Base-by-base conservation (phyloP, 2,888 invertebrate genomes). In the Diloba caeruleocephala region DNA sequence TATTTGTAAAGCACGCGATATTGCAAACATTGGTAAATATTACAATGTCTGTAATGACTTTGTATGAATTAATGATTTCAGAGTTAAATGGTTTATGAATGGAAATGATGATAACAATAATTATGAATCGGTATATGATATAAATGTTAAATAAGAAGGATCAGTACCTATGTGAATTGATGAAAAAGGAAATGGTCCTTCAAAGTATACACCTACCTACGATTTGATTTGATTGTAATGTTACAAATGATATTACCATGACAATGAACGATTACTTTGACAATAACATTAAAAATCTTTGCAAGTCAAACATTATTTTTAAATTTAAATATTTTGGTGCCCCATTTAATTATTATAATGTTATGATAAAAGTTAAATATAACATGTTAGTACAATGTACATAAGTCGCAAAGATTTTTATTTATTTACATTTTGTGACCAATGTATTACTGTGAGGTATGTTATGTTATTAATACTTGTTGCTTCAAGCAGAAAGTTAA, bases 381-480 rank as follows among this genome's bases (percentile, higher is more conserved):
- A 36, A 28, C 33, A 51, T 41, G 44, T 50, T 42, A 32, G 42
- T 57, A 39, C 33, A 37, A 42, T 33, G 33, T 34, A 52, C 15
- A 38, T 44, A 72, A 72, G 73, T 72, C 71, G 73, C 71, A 72
- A 72, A 72, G 71, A 72, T 72, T 72, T 72, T 72, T 72, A 72
- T 67, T 72, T 72, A 70, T 71, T 67, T 52, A 59, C 57, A 57
- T 55, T 50, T 52, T 64, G 61, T 70, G 64, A 57, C 45, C 55
- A 54, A 31, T 44, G 55, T 41, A 52, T 46, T 41, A 44, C 37
- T 45, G 28, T 71, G 65, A 71, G 67, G 68, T 72, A 70, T 58
- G 59, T 49, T 52, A 51, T 45, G 54, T 59, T 54, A 57, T 49
- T 57, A 59, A 55, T 60, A 60, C 58, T 69, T 60, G 50, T 67